phyloP scores from a whole-genome alignment of 2,113 vertebrate species.

The Symphodus melops region DNA sequence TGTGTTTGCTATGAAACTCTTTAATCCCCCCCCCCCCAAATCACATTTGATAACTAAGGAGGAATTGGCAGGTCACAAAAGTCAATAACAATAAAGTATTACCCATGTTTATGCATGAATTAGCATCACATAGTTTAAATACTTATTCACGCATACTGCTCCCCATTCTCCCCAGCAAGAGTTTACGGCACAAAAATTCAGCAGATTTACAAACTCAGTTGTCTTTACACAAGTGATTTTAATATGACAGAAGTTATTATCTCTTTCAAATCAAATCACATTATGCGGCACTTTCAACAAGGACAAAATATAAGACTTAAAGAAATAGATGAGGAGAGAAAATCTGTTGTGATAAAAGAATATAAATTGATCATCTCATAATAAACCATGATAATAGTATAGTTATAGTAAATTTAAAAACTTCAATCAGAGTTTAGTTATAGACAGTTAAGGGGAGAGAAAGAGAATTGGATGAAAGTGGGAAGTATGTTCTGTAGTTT shows the following conservation, averaged over 20 bases:
- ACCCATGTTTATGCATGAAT: conserved; percentile 12
- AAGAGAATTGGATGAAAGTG: too few species aligned
- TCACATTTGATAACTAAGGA: conserved; percentile 33
- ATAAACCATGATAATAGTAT: too few species aligned
- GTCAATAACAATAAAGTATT: conserved; percentile 19
- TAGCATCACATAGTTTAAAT: conserved; percentile 41
- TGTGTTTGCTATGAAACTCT: neutral
- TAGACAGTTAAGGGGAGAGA: too few species aligned
- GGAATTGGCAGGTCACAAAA: conserved; percentile 39
- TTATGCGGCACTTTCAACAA: too few species aligned
- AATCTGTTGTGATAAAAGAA: too few species aligned
- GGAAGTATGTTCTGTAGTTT: too few species aligned
- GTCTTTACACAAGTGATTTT: neutral
- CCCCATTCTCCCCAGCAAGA: neutral
- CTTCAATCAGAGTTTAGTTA: too few species aligned
- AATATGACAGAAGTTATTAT: neutral
- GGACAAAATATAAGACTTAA: too few species aligned
- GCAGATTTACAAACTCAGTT: neutral
- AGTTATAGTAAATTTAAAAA: too few species aligned
- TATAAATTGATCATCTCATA: too few species aligned
- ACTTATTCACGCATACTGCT: neutral
- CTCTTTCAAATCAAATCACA: neutral
- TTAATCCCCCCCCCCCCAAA: neutral
- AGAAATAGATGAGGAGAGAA: too few species aligned
- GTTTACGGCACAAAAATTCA: neutral